These are phyloP conservation scores for Calameuta pallipes DNA, from an alignment of 2,888 invertebrate species.

Conservation along the genomic window DNA sequence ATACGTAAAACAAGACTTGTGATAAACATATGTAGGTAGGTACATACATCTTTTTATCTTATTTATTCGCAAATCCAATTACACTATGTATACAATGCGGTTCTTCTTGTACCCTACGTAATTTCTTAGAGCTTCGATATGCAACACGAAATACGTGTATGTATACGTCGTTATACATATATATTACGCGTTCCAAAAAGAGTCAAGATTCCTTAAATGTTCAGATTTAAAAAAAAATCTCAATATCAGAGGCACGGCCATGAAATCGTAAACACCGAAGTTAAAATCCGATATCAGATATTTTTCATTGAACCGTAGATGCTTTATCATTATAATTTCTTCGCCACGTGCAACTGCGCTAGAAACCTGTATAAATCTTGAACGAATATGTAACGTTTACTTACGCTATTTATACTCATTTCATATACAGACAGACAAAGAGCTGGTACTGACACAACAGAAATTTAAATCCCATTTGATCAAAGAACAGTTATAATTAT, in stretches of 20 bases:
- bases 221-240: background rate
- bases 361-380: background rate
- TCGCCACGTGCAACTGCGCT: background rate
- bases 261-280: background rate
- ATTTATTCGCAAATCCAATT: background rate
- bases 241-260: background rate
- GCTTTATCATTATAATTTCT: background rate
- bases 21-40: background rate
- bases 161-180: too few species aligned
- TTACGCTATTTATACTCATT: background rate
- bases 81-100: background rate
- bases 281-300: background rate
- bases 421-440: constrained; percentile 8
- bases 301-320: background rate
- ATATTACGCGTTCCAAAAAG: background rate
- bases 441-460: background rate
- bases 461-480: background rate
- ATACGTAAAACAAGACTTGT: background rate
- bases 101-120: background rate
- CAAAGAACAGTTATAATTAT: background rate
- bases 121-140: background rate
- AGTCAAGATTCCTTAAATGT: background rate
- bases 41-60: background rate
- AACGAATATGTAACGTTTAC: background rate
- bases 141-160: too few species aligned